These are phyloP conservation scores for Folsomia manolachei DNA, from an alignment of 2,888 invertebrate genomes.

Conservation along the genomic window DNA sequence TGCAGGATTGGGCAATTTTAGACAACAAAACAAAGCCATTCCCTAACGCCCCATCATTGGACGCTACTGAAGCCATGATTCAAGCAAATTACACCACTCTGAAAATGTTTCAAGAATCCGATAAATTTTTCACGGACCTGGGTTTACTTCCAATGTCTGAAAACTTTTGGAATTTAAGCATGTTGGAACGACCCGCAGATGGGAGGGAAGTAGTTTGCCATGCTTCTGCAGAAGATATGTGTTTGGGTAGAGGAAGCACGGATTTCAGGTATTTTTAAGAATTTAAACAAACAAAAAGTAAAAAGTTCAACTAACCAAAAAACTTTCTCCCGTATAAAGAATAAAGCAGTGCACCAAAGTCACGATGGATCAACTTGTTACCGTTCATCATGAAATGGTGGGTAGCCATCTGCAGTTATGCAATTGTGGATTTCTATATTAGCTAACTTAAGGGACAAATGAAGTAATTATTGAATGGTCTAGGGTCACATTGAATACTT, in stretches of 20 bases:
- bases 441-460: neutral
- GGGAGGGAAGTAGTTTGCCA: conserved; percentile 57
- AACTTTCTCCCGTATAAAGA: conserved; percentile 32
- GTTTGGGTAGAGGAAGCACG: conserved; percentile 35
- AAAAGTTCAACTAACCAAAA: neutral
- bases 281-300: neutral
- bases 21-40: conserved; percentile 73
- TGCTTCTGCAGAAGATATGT: conserved; percentile 45
- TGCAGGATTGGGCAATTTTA: conserved; percentile 66
- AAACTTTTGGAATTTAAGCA: conserved; percentile 80
- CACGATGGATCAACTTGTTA: conserved; percentile 52
- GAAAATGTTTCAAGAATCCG: conserved; percentile 57
- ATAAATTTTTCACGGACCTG: conserved; percentile 77
- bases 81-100: conserved; percentile 51
- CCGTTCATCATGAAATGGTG: conserved; percentile 87
- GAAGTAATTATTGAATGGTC: neutral
- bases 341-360: conserved; percentile 54
- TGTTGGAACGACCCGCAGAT: conserved; percentile 72
- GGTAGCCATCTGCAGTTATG: neutral
- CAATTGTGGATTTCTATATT: neutral
- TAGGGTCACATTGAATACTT: conserved; percentile 61
- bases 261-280: conserved; percentile 49
- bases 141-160: conserved; percentile 76
- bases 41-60: conserved; percentile 66
- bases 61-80: conserved; percentile 75